Base-by-base conservation (phyloP, 2,797 vertebrate species). In the Alouatta caraya region DNA sequence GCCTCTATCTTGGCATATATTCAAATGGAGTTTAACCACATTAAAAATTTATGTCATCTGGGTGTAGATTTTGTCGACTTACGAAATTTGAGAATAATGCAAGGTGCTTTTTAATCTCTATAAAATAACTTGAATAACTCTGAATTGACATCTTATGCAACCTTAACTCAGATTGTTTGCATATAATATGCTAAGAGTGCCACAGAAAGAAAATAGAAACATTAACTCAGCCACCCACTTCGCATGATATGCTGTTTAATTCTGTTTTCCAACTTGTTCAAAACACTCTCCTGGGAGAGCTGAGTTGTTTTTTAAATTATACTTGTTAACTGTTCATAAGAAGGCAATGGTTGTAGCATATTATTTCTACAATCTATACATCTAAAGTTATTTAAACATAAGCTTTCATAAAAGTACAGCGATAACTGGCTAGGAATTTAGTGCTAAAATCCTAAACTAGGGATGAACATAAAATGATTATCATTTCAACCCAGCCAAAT, bases 211-310 rank as follows among this genome's bases (percentile, higher is more conserved):
- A 92, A 97, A 94, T 33, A 85, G 33, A 90, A 64, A 88, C 42
- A 84, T 87, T 93, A 92, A 64, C 7, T 94, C 85, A 85, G 87
- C 44, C 48, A 88, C 81, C 61, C 42, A 72, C 26, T 95, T 94
- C 83, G 67, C 90, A 88, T n/a, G 24, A 83, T 33, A 72, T 28
- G 22, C 42, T 94, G 26, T 79, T 97, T 92, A 90, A 93, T 95
- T 90, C 85, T 96, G 17, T 96, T 97, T 94, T 79, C 80, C 52
- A 85, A 70, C 76, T 93, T 86, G 42, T 64, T 94, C 80, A 93
- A 96, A 97, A 92, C 14, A 90, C 52, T 97, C 96, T 85, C 92
- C 82, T 93, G 96, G 85, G 93, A 96, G 14, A 87, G 84, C 46
- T 81, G 46, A 85, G 64, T 48, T 37, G 30, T 87, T 86, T 79